phyloP scores from a whole-genome alignment of 2,113 vertebrate species.

The Microtus richardsoni region DNA sequence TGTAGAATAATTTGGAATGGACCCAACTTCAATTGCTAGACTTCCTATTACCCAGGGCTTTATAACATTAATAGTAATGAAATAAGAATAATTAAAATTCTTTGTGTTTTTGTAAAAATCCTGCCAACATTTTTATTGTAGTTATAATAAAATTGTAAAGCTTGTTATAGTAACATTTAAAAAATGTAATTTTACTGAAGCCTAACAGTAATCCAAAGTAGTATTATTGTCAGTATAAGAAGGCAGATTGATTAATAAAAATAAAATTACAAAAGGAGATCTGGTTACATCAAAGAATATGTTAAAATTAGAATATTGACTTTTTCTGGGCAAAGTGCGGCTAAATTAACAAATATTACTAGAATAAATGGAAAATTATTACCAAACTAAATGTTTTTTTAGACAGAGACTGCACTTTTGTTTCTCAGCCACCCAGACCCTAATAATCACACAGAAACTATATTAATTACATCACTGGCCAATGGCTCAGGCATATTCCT shows the following conservation, averaged over 20 bases:
- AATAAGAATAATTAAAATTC: slow-evolving; percentile 49
- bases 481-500: no score
- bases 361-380: background rate
- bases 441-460: no score
- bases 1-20: background rate
- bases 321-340: background rate
- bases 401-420: no score
- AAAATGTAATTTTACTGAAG: slow-evolving; percentile 40
- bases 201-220: slow-evolving; percentile 39
- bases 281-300: background rate
- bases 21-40: background rate
- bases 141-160: slow-evolving; percentile 56
- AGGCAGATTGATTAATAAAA: slow-evolving; percentile 26
- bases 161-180: slow-evolving; percentile 1
- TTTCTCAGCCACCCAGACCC: no score
- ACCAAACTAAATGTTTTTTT: background rate
- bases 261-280: slow-evolving; percentile 24
- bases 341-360: slow-evolving; percentile 38
- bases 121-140: slow-evolving; percentile 45
- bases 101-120: slow-evolving; percentile 19
- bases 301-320: slow-evolving; percentile 37
- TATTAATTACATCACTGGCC: no score
- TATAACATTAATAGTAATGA: slow-evolving; percentile 6
- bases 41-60: background rate
- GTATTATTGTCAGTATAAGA: slow-evolving; percentile 7